Evolutionary conservation across 1,140 invertebrate species (phyloP), one percentile per base, ranked within the genome.

Genomic region (Neelides sp.): DNA sequence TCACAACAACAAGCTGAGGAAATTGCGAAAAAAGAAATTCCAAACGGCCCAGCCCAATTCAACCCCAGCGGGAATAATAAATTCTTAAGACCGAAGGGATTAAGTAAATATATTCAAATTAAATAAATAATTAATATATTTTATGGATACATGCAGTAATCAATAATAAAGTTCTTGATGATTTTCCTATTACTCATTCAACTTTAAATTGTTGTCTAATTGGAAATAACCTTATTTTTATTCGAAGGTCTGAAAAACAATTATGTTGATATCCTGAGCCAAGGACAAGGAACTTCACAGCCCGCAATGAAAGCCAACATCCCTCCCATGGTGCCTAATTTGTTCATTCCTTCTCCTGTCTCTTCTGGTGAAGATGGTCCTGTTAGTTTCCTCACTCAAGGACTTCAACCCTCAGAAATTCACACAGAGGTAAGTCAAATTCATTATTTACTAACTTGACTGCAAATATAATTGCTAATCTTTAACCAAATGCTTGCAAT

Each of bases 201-300:
- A 37, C 22, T 55, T 47, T 35, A 12, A 20, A 26, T 37, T 41
- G 12, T 35, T 35, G 7, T 27, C 26, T 28, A 24, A 15, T 51
- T 22, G 28, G 20, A 40, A 2, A 23, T 37, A 50, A 20, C 57
- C 13, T 37, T 58, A 47, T 48, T 53, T 52, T 7, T 63, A 57
- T 64, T 56, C 64, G 22, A 64, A 84, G 82, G 79, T 62, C 69
- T 81, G 56, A 77, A 82, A 66, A 79, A 78, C 63, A 80, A 80
- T 43, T 91, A 91, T 67, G 82, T 90, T 44, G 85, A 91, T 68
- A 81, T 90, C 26, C 79, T 89, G 67, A 86, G 85, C 72, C 79
- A 80, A 22, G 71, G 72, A 54, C 75, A 75, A 20, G 69, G 35
- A 23, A 13, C 47, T 20, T 17, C 30, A 5, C 27, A 26, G 2